These are phyloP conservation scores for Propithecus coquereli DNA, from an alignment of 2,113 vertebrate genomes.

Conservation along the genomic window DNA sequence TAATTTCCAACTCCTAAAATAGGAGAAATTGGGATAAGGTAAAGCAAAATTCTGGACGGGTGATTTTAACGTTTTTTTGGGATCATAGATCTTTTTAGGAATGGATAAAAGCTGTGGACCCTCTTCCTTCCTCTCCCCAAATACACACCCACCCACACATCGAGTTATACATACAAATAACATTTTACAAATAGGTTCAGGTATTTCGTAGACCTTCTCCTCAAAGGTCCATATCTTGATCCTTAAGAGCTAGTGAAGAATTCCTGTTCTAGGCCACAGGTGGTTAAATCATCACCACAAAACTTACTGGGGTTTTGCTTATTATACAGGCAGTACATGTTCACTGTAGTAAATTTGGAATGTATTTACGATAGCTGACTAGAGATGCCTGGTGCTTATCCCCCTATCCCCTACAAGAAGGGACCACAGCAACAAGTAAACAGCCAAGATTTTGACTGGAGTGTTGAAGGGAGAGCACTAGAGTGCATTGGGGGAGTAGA, in stretches of 20 bases:
- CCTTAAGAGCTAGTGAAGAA: not conserved
- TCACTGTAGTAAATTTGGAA: not conserved
- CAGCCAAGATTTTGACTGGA: too few relatives aligned
- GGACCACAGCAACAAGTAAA: too few relatives aligned
- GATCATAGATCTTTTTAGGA: not conserved
- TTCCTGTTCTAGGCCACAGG: not conserved
- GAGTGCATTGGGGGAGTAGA: too few relatives aligned
- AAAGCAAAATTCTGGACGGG: not conserved
- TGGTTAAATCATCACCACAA: not conserved
- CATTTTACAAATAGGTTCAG: not conserved
- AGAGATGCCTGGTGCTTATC: too few relatives aligned
- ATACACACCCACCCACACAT: not conserved
- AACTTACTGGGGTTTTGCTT: not conserved
- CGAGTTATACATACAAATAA: not conserved
- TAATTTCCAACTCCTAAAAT: not conserved
- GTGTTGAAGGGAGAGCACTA: too few relatives aligned
- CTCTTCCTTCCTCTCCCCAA: not conserved
- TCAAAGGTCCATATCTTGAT: not conserved
- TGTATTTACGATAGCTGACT: not conserved
- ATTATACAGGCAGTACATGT: not conserved
- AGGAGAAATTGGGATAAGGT: not conserved
- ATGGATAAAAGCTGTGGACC: not conserved
- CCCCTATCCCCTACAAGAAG: too few relatives aligned
- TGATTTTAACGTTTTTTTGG: not conserved
- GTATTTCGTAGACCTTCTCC: not conserved